phyloP scores from a whole-genome alignment of 2,113 vertebrate genomes.

The Pelecanus crispus region DNA sequence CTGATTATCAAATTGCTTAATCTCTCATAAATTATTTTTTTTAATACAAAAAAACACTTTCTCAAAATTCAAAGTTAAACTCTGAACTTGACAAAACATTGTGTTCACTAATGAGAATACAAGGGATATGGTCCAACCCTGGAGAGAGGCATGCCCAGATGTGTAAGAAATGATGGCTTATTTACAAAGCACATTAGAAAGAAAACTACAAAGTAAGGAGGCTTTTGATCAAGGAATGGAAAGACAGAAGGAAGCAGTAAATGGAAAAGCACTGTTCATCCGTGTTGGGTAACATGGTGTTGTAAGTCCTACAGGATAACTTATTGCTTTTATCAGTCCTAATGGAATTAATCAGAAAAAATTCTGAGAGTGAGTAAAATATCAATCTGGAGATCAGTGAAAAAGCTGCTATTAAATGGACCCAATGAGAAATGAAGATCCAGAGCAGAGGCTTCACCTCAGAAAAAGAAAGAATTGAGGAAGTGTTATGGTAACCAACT shows the following conservation, averaged over 20 bases:
- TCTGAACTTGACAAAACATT: neutral
- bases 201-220: neutral
- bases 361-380: neutral
- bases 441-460: neutral
- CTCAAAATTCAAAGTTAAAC: neutral
- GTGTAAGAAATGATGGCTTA: neutral
- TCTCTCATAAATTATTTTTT: neutral
- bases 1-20: neutral
- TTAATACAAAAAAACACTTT: neutral
- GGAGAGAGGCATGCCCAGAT: neutral
- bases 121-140: neutral
- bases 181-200: neutral
- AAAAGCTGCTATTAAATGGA: neutral
- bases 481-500: neutral
- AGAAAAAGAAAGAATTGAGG: neutral
- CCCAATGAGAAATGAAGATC: neutral
- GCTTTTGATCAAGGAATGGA: neutral
- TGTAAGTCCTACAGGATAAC: neutral
- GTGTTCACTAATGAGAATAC: neutral
- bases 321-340: neutral
- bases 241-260: neutral
- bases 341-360: neutral
- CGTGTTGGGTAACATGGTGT: fast-evolving
- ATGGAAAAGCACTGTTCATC: neutral
- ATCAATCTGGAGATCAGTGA: neutral